phyloP scores from a whole-genome alignment of 2,888 invertebrate genomes.

The Hymenopus coronatus region DNA sequence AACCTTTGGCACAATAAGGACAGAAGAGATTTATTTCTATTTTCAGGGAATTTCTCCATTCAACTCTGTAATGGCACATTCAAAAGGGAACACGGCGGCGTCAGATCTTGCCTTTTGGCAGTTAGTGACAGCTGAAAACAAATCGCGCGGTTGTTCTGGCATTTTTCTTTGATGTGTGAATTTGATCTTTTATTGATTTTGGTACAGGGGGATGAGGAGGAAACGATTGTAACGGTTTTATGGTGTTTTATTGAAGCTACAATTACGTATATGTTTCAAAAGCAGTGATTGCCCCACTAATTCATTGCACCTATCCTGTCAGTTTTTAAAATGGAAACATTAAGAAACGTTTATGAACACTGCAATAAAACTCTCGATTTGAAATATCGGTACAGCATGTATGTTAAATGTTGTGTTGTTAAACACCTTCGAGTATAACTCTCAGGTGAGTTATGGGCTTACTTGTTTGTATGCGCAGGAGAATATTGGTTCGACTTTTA shows the following conservation, averaged over 20 bases:
- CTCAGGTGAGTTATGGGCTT: not conserved
- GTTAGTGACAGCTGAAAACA: not conserved
- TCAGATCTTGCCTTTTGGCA: not conserved
- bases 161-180: not conserved
- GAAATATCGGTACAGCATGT: not conserved
- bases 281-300: not conserved
- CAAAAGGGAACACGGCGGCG: not conserved
- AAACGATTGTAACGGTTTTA: not conserved
- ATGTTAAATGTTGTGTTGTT: not conserved
- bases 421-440: not conserved
- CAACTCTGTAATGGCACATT: not conserved
- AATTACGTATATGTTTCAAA: not conserved
- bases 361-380: not conserved
- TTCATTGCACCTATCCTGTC: not conserved
- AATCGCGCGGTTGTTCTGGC: not conserved
- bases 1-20: not conserved
- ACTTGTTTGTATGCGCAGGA: not conserved
- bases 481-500: not conserved
- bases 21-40: not conserved
- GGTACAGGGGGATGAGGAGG: not conserved
- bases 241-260: not conserved
- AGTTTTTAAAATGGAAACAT: not conserved
- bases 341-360: not conserved
- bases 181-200: not conserved
- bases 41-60: not conserved